Evolutionary conservation across 2,113 vertebrate genomes (phyloP), one percentile per base, ranked within the genome.

Genomic region (Poecilia latipinna): DNA sequence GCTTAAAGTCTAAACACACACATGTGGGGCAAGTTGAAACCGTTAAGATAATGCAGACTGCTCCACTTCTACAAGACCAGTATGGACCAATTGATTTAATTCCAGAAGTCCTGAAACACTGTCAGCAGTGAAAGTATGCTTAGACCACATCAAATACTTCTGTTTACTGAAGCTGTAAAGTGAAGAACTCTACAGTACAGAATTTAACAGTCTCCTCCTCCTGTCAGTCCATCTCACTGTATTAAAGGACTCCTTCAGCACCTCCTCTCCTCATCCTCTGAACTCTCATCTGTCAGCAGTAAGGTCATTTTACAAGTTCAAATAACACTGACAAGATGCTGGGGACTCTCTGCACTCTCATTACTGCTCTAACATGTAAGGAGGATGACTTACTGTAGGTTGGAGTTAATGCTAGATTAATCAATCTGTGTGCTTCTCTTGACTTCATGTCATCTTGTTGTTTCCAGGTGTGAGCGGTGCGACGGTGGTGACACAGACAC

Each of bases 361-460:
- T 88, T 74, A 76, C 86, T 78, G 74, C n/a, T 80, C 86, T 91
- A 26, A 69, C 85, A 82, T 83, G 77, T 83, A 79, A 82, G 84
- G 64, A 84, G 70, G 54, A 65, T 35, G 71, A 82, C 37, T 67
- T 22, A 19, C 68, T 82, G 82, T 72, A 78, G 66, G 66, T 82
- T 12, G 61, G 33, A 79, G 6, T 68, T 82, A 69, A 68, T 77
- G 70, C 28, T 82, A 72, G 70, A 68, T 74, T 78, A 51, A 65
- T 78, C 44, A 69, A 61, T 73, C 37, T 63, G 74, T 69, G 42
- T 79, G 35, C 68, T 65, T 19, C 4, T 77, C n/a, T 78, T 82
- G 17, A 79, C 75, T 51, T 11, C 0, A 3, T 87, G 76, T 78
- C 44, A 6, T 84, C 75, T 77, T 82, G 39, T 26, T 82, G 68